A percentile compares a stretch with the other conserved stretches of the same genome.
phyloP scores from a whole-genome alignment of 37 sponge, comb jelly and placozoan genomes.

The Axinella damicornis region DNA sequence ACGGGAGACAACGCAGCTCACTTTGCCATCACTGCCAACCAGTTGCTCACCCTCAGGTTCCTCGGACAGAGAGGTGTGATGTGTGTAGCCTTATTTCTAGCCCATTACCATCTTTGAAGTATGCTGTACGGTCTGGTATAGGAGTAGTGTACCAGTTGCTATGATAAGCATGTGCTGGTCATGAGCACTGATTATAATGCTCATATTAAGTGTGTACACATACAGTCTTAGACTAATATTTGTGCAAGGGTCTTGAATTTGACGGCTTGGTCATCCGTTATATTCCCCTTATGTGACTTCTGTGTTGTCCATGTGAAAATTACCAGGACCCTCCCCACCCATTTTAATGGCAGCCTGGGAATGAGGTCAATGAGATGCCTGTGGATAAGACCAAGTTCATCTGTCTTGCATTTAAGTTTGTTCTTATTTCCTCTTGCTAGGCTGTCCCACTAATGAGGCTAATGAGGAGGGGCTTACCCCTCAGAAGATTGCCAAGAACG shows the following conservation, averaged over 20 bases:
- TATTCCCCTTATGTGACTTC: no score
- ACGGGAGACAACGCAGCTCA: slow-evolving; percentile 77
- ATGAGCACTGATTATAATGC: no score
- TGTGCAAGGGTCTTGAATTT: no score
- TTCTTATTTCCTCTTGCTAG: slow-evolving; percentile 25
- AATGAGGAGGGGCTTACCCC: slow-evolving; percentile 70
- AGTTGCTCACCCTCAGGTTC: slow-evolving; percentile 65
- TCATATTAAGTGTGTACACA: no score
- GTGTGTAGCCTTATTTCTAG: background rate
- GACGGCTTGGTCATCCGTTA: no score
- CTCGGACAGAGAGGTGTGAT: slow-evolving; percentile 84
- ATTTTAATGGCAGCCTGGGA: no score
- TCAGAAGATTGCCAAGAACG: slow-evolving; percentile 82
- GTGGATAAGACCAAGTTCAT: no score
- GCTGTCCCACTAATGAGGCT: slow-evolving; percentile 79
- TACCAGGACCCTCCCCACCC: no score
- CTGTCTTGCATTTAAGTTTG: background rate
- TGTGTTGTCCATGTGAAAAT: no score
- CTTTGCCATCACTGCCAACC: slow-evolving; percentile 57
- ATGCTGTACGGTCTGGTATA: background rate
- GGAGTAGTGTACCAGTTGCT: background rate
- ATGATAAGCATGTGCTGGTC: no score
- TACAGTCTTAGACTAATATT: no score
- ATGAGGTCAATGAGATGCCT: no score
- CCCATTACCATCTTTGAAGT: background rate